Percentiles rank a stretch among this genome's conserved stretches.
phyloP scores from a whole-genome alignment of 2,888 invertebrate species.

The Flabesymbios commensalis region DNA sequence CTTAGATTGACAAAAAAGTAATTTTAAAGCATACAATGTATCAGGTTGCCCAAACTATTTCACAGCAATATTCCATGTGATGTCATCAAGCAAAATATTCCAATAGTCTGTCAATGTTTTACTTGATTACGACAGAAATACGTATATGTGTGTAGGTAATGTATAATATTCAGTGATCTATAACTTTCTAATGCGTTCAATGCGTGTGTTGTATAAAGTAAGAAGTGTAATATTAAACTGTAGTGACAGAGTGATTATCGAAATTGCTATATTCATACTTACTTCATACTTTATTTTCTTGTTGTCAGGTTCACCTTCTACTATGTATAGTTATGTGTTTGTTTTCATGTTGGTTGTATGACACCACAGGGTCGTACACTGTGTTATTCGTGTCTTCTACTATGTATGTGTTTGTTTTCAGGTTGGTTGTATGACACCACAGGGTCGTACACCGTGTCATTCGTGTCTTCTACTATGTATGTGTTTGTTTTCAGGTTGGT shows the following conservation, averaged over 20 bases:
- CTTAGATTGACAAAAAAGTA: not conserved
- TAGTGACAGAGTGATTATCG: not conserved
- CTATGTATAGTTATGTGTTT: not conserved
- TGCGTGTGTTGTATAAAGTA: not conserved
- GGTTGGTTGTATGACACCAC: conserved; percentile 31
- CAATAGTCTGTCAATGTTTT: no score
- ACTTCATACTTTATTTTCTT: not conserved
- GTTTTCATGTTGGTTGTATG: conserved; percentile 28
- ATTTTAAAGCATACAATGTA: no score
- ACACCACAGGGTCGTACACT: conserved; percentile 27
- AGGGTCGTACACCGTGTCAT: conserved; percentile 26
- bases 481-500: no score
- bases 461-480: conserved; percentile 27
- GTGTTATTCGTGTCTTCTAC: conserved; percentile 19
- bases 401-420: conserved; percentile 8
- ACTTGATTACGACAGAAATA: no score
- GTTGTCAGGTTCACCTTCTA: not conserved
- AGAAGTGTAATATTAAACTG: not conserved
- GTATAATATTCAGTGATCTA: no score
- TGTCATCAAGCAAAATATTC: no score
- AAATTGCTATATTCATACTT: not conserved
- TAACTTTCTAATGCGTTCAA: not conserved
- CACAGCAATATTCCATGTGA: no score
- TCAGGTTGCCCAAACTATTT: no score
- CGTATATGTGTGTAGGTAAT: no score